Conservation (phyloP, 2,113 vertebrate genomes). For the Oostethus manadensis region DNA sequence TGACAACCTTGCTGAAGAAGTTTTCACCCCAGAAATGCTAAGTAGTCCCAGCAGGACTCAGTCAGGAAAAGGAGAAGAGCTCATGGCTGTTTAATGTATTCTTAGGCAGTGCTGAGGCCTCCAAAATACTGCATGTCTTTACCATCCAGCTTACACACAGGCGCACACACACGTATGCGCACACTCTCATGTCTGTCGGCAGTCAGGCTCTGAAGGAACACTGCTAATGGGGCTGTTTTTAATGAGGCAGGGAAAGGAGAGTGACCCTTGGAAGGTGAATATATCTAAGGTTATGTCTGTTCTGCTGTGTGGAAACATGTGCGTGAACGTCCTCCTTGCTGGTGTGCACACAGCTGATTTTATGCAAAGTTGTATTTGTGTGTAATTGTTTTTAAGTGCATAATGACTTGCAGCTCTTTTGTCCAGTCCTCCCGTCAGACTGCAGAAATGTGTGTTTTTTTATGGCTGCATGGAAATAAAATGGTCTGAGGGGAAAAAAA, state of each 20-base stretch:
- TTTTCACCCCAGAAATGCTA: conserved; percentile 70
- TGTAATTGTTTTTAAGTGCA: conserved; percentile 60
- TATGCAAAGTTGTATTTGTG: conserved; percentile 46
- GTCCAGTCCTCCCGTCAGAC: conserved; percentile 50
- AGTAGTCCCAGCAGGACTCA: conserved; percentile 72
- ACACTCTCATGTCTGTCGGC: conserved; percentile 58
- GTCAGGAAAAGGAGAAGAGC: conserved; percentile 61
- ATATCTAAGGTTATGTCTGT: conserved; percentile 55
- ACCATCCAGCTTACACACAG: conserved; percentile 45
- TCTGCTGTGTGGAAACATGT: conserved; percentile 32
- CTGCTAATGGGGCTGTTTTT: conserved; percentile 72
- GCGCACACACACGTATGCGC: conserved; percentile 20
- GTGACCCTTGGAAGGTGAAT: conserved; percentile 71
- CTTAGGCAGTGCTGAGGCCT: conserved; percentile 65
- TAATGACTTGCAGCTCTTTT: conserved; percentile 54
- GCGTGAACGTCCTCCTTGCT: conserved; percentile 14
- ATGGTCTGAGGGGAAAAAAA: conserved; percentile 21
- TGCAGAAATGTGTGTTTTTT: conserved; percentile 48
- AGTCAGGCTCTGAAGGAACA: conserved; percentile 65
- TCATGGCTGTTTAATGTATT: conserved; percentile 73
- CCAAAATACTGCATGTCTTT: conserved; percentile 61
- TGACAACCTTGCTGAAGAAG: conserved; percentile 70
- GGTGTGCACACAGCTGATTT: conserved; percentile 16
- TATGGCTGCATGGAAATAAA: conserved; percentile 55
- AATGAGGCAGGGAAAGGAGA: conserved; percentile 70